phyloP scores from a whole-genome alignment of 2,113 vertebrate species.

The Colinus virginianus region DNA sequence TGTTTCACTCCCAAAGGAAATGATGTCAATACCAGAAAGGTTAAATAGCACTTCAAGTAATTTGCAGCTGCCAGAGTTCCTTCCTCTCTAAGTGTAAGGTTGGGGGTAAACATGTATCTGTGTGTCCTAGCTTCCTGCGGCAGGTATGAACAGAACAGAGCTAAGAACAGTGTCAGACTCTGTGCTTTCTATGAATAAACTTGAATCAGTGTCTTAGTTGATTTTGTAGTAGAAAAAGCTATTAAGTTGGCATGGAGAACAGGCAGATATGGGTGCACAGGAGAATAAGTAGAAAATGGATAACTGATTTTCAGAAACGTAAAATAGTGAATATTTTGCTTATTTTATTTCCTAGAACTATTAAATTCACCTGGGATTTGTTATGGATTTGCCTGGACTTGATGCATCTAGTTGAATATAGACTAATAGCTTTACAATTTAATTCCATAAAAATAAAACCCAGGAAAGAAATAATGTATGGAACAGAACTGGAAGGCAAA shows the following conservation, averaged over 20 bases:
- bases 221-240: not conserved
- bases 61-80: not conserved
- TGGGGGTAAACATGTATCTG: not conserved
- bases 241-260: not conserved
- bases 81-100: not conserved
- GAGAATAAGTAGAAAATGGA: not conserved
- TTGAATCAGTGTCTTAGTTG: not conserved
- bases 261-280: not conserved
- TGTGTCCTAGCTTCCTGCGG: not conserved
- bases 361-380: not conserved
- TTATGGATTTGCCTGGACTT: not conserved
- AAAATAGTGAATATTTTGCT: not conserved
- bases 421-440: not conserved
- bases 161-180: not conserved
- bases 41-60: conserved; percentile 56
- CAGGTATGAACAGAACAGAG: not conserved
- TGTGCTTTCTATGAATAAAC: not conserved
- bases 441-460: not conserved
- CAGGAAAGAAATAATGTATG: not conserved
- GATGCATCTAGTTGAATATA: not conserved
- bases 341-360: not conserved
- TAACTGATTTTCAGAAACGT: not conserved
- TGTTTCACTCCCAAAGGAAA: conserved; percentile 55
- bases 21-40: conserved; percentile 53
- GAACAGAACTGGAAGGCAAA: not conserved